Evolutionary conservation across 2,113 vertebrate species (phyloP), one percentile per base, ranked within the genome.

Genomic region (Empidonax traillii): DNA sequence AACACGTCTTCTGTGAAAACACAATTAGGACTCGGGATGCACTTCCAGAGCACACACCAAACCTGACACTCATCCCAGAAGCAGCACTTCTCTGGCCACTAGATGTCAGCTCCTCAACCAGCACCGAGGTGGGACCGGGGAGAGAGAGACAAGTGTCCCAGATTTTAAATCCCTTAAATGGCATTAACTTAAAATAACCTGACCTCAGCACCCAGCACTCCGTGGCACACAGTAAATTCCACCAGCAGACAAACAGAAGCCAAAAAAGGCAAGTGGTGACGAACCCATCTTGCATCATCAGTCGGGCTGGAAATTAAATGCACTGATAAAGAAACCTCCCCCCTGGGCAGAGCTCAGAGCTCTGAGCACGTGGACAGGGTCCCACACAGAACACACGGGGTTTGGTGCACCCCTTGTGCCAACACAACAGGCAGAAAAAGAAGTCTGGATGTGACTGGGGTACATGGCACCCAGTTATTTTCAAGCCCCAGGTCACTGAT

Each of bases 91-190:
- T 62, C 24, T 37, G 85, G 75, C 97, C 98, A 89, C 98, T 98
- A 98, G 98, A 91, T 98, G 98, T 97, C 98, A 96, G 66, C 93
- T 96, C 94, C 85, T 92, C 94, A 93, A 96, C 74, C 31, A 93
- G 91, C 80, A 55, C 19, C 1, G 52, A 69, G 78, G 62, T 67
- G 44, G 53, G 61, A 73, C 94, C 16, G 55, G 74, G 85, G 91
- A 92, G 51, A 41, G 39, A 35, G 35, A 93, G 91, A 94, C 94
- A 89, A 98, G 94, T 90, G 96, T 97, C 97, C 97, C 96, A 98
- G 97, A 97, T 97, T 89, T 93, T 41, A 98, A 97, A 98, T 96
- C 98, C 98, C 98, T 97, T 98, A 98, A 97, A 98, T 98, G 98
- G 98, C 96, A 97, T 98, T 97, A 96, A 97, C 96, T 98, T 93